Base-by-base conservation (phyloP, 2,113 vertebrate genomes). In the Burhinus oedicnemus region DNA sequence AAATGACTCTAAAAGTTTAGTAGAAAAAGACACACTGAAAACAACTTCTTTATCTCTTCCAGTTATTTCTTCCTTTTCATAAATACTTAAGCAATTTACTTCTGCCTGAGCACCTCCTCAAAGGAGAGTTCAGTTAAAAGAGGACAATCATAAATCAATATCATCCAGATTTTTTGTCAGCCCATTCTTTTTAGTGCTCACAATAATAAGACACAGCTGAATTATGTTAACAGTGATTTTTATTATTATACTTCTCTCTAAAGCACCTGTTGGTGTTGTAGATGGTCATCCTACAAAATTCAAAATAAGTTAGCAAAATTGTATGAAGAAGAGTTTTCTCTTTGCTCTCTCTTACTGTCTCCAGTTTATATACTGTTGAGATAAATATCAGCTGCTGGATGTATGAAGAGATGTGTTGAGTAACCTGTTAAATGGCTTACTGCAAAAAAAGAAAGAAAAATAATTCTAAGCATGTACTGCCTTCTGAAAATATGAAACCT, bases 1-100 rank as follows among this genome's bases (percentile, higher is more conserved):
- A 92, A 96, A 90, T 92, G 58, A 36, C 40, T 95, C 44, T 95
- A 89, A 95, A 96, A 95, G 9, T 94, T 88, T 45, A 78, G 58
- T 36, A 69, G 76, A 92, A 92, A 94, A 93, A 84, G 61, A 79
- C 80, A 89, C 20, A 45, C 44, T 72, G 76, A 93, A 91, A 96
- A 87, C 82, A 95, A 94, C 70, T 92, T 26, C 69, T 94, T 93
- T 93, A 77, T 93, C 64, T 95, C 64, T 93, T 92, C 81, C 49
- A 93, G 78, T 76, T 93, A 78, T 89, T 87, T 88, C 52, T 93
- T 87, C 47, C 51, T 96, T 79, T 69, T 32, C 22, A 60, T 69
- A 97, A 95, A 94, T 85, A 87, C 60, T 86, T 83, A 84, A 54
- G 45, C 55, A 89, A 92, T 95, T 96, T 96, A 95, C 86, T 60